Conservation (phyloP, 2,113 vertebrate genomes). For the Damaliscus lunatus region DNA sequence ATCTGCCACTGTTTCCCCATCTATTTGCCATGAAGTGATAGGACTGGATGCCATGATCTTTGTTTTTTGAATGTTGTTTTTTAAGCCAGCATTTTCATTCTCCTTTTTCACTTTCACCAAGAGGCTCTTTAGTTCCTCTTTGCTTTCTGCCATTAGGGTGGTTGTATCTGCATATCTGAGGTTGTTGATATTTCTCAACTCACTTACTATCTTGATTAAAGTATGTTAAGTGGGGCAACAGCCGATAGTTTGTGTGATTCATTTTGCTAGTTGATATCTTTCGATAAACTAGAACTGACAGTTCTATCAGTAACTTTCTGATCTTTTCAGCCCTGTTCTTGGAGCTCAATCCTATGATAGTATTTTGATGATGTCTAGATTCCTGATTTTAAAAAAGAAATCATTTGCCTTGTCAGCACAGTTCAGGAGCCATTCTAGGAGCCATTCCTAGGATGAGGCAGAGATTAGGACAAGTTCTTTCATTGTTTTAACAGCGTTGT, state of each 20-base stretch:
- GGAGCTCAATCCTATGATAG: background rate
- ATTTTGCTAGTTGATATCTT: background rate
- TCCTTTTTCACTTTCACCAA: background rate
- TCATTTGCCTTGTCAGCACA: background rate
- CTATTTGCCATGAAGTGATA: background rate
- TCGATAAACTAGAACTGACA: background rate
- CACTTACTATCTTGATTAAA: background rate
- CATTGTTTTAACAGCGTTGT: background rate
- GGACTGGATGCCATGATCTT: background rate
- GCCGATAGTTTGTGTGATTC: background rate
- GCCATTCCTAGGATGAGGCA: background rate
- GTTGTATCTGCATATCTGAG: background rate
- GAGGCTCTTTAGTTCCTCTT: background rate
- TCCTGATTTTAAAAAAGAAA: background rate
- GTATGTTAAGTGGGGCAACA: background rate
- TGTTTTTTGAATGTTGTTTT: background rate
- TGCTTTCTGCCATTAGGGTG: background rate
- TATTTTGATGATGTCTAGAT: background rate
- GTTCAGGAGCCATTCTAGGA: background rate
- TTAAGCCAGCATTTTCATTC: background rate
- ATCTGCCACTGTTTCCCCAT: background rate
- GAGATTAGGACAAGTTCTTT: background rate
- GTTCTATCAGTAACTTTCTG: background rate
- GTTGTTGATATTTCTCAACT: background rate
- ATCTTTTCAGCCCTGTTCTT: background rate